These are phyloP conservation scores for Drosophila mauritiana DNA, from an alignment of 1,140 invertebrate genomes.

Conservation along the genomic window DNA sequence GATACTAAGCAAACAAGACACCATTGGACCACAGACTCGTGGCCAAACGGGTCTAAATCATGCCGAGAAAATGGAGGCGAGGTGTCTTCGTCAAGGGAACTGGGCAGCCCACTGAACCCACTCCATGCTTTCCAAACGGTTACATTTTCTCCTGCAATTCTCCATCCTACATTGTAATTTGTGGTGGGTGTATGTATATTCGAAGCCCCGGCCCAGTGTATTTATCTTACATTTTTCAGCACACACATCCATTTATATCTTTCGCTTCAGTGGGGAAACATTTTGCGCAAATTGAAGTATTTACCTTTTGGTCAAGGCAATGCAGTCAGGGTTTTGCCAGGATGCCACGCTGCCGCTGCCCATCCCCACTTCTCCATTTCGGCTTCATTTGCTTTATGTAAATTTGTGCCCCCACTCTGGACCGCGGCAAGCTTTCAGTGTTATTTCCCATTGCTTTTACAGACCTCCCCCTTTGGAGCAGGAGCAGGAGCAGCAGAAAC, in stretches of 20 bases:
- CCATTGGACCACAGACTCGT: slow-evolving; percentile 28
- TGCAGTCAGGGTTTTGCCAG: slow-evolving; percentile 23
- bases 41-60: slow-evolving; percentile 24
- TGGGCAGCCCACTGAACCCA: not conserved
- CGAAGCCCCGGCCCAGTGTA: slow-evolving; percentile 38
- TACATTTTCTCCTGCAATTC: slow-evolving; percentile 67
- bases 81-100: slow-evolving; percentile 64
- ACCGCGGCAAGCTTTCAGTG: slow-evolving; percentile 44
- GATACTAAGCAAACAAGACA: slow-evolving; percentile 39
- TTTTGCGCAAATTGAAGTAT: slow-evolving; percentile 79
- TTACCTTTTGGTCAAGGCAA: slow-evolving; percentile 69
- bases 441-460: slow-evolving; percentile 71
- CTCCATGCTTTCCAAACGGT: slow-evolving; percentile 45
- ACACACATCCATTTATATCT: slow-evolving; percentile 23
- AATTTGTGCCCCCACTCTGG: slow-evolving; percentile 36
- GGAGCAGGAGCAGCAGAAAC: not conserved
- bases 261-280: slow-evolving; percentile 43
- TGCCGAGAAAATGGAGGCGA: slow-evolving; percentile 4
- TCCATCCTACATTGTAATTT: slow-evolving; percentile 62
- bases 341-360: not conserved
- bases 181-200: not conserved
- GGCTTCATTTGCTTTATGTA: slow-evolving; percentile 78
- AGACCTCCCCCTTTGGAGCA: slow-evolving; percentile 33
- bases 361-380: slow-evolving; percentile 57
- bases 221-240: slow-evolving; percentile 73